These are phyloP conservation scores for Dinothrombium tinctorium DNA, from an alignment of 1,140 invertebrate genomes.

Conservation along the genomic window DNA sequence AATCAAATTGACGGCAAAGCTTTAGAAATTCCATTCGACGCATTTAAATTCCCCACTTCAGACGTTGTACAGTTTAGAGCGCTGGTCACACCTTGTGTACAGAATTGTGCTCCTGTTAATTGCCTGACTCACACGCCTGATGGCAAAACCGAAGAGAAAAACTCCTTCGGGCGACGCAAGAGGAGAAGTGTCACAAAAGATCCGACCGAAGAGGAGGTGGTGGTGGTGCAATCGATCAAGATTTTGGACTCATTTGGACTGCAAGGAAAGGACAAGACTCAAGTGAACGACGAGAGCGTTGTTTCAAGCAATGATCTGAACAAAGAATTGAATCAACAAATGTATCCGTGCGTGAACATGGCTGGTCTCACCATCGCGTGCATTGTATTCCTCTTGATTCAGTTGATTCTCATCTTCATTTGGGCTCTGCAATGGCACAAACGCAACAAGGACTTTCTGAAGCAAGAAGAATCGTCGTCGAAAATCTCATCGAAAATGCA, in stretches of 20 bases:
- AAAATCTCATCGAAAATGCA: too few relatives aligned
- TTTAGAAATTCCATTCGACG: constrained; percentile 41
- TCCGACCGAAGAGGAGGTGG: constrained; percentile 43
- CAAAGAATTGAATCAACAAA: not conserved
- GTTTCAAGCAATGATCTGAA: not conserved
- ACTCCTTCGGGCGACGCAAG: constrained; percentile 8
- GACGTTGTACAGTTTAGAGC: constrained; percentile 83
- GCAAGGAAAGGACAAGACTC: not conserved
- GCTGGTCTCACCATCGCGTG: constrained; percentile 50
- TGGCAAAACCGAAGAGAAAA: constrained; percentile 25
- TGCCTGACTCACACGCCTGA: constrained; percentile 4
- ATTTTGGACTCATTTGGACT: constrained; percentile 34
- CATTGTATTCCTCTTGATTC: constrained; percentile 50
- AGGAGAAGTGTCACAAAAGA: not conserved
- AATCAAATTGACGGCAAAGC: constrained; percentile 30
- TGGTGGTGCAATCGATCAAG: constrained; percentile 65
- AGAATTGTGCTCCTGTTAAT: constrained; percentile 48
- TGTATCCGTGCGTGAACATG: constrained; percentile 37
- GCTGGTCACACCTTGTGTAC: constrained; percentile 73
- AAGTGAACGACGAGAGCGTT: not conserved
- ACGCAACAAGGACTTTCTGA: too few relatives aligned
- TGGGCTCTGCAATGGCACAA: constrained; percentile 64
- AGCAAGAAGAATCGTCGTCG: too few relatives aligned
- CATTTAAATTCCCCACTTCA: constrained; percentile 83
- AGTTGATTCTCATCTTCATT: constrained; percentile 50